These are phyloP conservation scores for Phrynocephalus guinanensis DNA, from an alignment of 2,797 vertebrate species.

Conservation along the genomic window DNA sequence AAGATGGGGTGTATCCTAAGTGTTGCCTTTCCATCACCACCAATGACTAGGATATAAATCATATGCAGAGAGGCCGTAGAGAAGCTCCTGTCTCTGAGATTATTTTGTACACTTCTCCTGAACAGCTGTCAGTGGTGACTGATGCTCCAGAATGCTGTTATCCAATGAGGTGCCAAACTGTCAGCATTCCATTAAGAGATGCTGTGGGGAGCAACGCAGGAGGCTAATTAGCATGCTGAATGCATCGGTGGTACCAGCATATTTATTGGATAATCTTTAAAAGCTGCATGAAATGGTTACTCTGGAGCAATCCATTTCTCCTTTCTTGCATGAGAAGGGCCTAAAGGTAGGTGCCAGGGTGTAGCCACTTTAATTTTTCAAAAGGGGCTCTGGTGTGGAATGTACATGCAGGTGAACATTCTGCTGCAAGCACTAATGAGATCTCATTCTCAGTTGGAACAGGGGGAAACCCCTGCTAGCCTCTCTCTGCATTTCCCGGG, in stretches of 20 bases:
- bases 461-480: not conserved
- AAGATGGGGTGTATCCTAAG: conserved; percentile 5
- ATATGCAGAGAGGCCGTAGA: not conserved
- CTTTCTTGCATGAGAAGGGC: not conserved
- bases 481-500: not conserved
- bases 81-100: conserved; percentile 6
- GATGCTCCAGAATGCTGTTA: conserved; percentile 31
- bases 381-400: not conserved
- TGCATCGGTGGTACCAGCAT: not conserved
- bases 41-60: conserved; percentile 26
- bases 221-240: conserved; percentile 30
- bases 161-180: conserved; percentile 30
- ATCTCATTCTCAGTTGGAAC: not conserved
- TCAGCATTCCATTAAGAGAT: conserved; percentile 42
- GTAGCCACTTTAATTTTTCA: not conserved
- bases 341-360: not conserved
- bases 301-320: conserved; percentile 6
- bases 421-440: conserved; percentile 3
- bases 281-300: conserved; percentile 6
- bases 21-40: conserved; percentile 3
- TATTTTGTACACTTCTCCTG: conserved; percentile 30
- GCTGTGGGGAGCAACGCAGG: not conserved
- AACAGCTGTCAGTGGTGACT: conserved; percentile 32
- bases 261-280: conserved; percentile 37
- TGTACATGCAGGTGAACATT: not conserved